Evolutionary conservation across 1,140 invertebrate species (phyloP).

Genomic region (Stegodyphus dumicola): DNA sequence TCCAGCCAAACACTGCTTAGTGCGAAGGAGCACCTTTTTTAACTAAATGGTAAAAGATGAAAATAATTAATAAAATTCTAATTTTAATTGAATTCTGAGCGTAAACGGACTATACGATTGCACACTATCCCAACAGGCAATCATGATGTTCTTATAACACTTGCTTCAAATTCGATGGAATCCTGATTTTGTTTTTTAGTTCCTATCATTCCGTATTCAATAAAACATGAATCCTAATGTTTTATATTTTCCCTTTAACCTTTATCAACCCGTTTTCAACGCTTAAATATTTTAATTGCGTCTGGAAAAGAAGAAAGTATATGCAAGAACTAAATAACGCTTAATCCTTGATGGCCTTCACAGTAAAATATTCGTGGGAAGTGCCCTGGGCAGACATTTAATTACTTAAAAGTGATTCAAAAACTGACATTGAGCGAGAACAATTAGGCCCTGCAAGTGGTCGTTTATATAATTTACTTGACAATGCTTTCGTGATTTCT

Average conservation of each 20-base stretch:
- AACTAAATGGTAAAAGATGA: too few species aligned
- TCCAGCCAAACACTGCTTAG: too few species aligned
- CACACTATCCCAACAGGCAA: too few species aligned
- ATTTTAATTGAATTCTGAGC: too few species aligned
- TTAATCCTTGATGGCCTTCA: conserved; percentile 5
- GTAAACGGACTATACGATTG: too few species aligned
- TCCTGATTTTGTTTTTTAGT: too few species aligned
- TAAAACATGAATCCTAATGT: too few species aligned
- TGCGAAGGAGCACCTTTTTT: too few species aligned
- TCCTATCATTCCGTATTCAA: too few species aligned
- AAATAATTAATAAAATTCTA: too few species aligned
- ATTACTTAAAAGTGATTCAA: conserved; percentile 28
- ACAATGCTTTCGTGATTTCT: conserved; percentile 47
- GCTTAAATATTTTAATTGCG: not conserved
- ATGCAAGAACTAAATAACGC: not conserved
- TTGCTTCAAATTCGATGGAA: too few species aligned
- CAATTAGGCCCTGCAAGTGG: conserved; percentile 26
- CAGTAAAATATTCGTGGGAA: conserved; percentile 22
- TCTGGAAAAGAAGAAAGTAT: not conserved
- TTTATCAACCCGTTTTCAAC: not conserved
- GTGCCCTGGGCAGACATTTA: conserved; percentile 5
- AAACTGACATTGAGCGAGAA: conserved; percentile 38
- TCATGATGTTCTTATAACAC: too few species aligned
- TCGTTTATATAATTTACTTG: conserved; percentile 21
- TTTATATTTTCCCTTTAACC: not conserved